Conservation (phyloP, 2,797 vertebrate species). For the Pogoniulus pusillus region DNA sequence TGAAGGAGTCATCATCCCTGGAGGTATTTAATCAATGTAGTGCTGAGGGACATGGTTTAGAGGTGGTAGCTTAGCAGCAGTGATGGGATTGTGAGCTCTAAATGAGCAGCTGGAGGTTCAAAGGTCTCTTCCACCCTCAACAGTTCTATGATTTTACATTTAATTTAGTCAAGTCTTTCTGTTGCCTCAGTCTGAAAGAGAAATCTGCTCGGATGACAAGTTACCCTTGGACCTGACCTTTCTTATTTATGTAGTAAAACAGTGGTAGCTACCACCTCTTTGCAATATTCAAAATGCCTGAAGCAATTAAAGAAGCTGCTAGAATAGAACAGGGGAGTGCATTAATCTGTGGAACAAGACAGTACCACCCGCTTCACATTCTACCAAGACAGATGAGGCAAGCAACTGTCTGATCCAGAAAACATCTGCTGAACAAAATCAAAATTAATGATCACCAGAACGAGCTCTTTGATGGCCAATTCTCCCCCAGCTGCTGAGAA, state of each 20-base stretch:
- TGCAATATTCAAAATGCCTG: background rate
- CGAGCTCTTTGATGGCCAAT: constrained; percentile 22
- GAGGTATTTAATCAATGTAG: no score
- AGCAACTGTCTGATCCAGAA: constrained; percentile 34
- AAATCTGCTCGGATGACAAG: background rate
- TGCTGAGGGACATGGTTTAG: no score
- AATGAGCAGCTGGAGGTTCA: no score
- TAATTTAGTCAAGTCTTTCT: background rate
- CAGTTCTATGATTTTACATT: background rate
- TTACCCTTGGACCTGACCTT: constrained; percentile 6
- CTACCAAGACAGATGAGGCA: constrained; percentile 28
- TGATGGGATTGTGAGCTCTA: no score
- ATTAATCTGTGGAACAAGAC: constrained; percentile 7
- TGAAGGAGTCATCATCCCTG: no score
- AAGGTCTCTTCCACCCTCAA: no score
- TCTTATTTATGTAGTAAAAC: background rate
- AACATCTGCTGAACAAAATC: constrained; percentile 77
- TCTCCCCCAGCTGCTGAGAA: constrained; percentile 61
- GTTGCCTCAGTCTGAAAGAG: background rate
- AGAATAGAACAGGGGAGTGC: background rate
- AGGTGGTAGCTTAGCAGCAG: no score
- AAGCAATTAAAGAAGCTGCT: constrained; percentile 44
- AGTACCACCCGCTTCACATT: constrained; percentile 8
- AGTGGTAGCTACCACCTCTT: background rate
- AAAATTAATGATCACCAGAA: constrained; percentile 67